These are phyloP conservation scores for Amphilophus citrinellus DNA, from an alignment of 2,113 vertebrate species.

Conservation along the genomic window DNA sequence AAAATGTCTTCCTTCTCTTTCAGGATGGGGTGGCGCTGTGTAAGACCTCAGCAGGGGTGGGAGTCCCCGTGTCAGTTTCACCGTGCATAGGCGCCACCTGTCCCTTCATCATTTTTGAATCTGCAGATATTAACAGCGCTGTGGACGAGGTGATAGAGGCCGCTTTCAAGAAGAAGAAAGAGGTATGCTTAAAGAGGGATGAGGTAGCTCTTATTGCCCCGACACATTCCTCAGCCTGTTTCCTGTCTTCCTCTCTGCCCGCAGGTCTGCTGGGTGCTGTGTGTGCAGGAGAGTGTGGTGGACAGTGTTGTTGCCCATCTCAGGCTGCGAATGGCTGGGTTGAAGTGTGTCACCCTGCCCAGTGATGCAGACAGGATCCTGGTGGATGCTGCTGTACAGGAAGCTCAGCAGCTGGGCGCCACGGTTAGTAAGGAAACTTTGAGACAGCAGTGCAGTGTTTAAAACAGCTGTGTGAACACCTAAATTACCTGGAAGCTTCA, in stretches of 20 bases:
- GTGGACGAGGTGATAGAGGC: constrained; percentile 78
- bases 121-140: constrained; percentile 82
- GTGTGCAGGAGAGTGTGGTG: constrained; percentile 86
- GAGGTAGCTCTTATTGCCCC: neutral
- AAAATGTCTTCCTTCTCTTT: neutral
- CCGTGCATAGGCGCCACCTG: constrained; percentile 67
- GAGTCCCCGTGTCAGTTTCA: constrained; percentile 69
- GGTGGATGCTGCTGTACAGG: constrained; percentile 78
- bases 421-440: constrained; percentile 73
- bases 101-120: constrained; percentile 83
- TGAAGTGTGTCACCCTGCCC: constrained; percentile 80
- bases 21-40: constrained; percentile 66
- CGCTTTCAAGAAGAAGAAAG: constrained; percentile 77
- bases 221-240: neutral
- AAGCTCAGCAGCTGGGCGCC: constrained; percentile 86
- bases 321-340: constrained; percentile 76
- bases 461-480: no score
- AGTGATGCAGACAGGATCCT: constrained; percentile 49
- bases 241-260: neutral
- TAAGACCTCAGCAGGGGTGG: constrained; percentile 65
- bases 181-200: constrained; percentile 55
- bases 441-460: neutral
- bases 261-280: constrained; percentile 83
- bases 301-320: constrained; percentile 79
- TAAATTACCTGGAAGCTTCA: no score